A percentile compares a stretch with the other conserved stretches of the same genome.
Evolutionary conservation across 2,888 invertebrate genomes (phyloP).

Genomic region (Aspidiotus destructor): DNA sequence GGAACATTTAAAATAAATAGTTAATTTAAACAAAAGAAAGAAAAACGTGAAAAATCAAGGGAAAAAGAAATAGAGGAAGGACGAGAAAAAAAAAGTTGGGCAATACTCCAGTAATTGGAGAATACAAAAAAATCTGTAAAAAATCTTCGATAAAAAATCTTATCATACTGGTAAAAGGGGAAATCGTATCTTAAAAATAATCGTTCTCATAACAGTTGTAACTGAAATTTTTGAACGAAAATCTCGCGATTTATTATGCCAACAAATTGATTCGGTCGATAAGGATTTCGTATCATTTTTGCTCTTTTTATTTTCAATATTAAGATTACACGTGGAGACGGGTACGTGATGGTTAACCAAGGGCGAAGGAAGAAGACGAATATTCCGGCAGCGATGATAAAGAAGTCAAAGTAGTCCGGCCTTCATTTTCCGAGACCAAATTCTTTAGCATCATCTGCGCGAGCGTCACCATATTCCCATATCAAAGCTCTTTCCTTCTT

Average conservation of each 20-base stretch:
- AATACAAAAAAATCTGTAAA: conserved; percentile 28
- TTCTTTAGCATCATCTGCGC: conserved; percentile 76
- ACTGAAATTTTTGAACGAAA: too few species aligned
- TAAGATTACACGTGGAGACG: not conserved
- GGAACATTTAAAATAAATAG: conserved; percentile 23
- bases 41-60: not conserved
- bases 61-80: too few species aligned
- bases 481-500: conserved; percentile 77
- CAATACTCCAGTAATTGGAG: conserved; percentile 27
- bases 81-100: conserved; percentile 20
- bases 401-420: conserved; percentile 12
- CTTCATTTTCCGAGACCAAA: conserved; percentile 46
- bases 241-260: too few species aligned
- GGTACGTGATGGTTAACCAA: conserved; percentile 9
- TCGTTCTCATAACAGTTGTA: not conserved
- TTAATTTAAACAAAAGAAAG: not conserved
- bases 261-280: too few species aligned
- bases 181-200: conserved; percentile 9
- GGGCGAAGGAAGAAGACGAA: conserved; percentile 32
- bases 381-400: conserved; percentile 27
- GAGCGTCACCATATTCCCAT: conserved; percentile 99
- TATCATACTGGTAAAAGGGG: conserved; percentile 15
- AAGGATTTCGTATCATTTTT: not conserved
- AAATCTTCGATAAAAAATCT: conserved; percentile 23
- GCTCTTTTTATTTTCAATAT: not conserved